Conservation (phyloP, 1,140 invertebrate species). For the Drosophila orena region DNA sequence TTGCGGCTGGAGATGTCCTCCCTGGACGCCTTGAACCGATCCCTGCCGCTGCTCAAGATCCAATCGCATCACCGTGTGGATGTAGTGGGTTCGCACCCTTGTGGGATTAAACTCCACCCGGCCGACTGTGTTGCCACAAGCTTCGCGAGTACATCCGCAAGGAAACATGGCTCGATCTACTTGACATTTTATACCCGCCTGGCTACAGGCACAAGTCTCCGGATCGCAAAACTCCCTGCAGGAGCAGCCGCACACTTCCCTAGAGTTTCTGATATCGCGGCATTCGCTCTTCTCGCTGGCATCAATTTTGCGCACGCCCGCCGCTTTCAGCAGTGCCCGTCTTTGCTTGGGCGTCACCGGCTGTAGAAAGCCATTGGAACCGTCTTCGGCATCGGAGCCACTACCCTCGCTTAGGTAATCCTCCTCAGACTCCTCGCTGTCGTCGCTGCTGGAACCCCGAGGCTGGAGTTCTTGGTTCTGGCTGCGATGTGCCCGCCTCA, state of each 20-base stretch:
- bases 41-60: slow-evolving; percentile 94
- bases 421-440: slow-evolving; percentile 92
- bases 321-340: slow-evolving; percentile 92
- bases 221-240: slow-evolving; percentile 98
- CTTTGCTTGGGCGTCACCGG: slow-evolving; percentile 97
- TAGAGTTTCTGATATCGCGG: slow-evolving; percentile 94
- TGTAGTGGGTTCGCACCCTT: slow-evolving; percentile 98
- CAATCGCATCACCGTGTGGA: slow-evolving; percentile 97
- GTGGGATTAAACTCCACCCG: slow-evolving; percentile 98
- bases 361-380: slow-evolving; percentile 97
- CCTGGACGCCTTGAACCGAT: slow-evolving; percentile 37
- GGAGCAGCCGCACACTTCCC: slow-evolving; percentile 97
- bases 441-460: slow-evolving; percentile 87
- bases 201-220: slow-evolving; percentile 96
- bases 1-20: slow-evolving; percentile 30
- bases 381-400: slow-evolving; percentile 93
- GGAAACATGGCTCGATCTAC: slow-evolving; percentile 98
- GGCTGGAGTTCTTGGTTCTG: slow-evolving; percentile 89
- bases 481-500: slow-evolving; percentile 93
- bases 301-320: slow-evolving; percentile 97
- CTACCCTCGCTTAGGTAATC: slow-evolving; percentile 92
- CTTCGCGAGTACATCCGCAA: slow-evolving; percentile 97
- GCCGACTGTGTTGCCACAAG: slow-evolving; percentile 96
- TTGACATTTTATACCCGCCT: slow-evolving; percentile 98
- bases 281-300: slow-evolving; percentile 97